Evolutionary conservation across 1,140 invertebrate species (phyloP).

Genomic region (Amphibalanus amphitrite): DNA sequence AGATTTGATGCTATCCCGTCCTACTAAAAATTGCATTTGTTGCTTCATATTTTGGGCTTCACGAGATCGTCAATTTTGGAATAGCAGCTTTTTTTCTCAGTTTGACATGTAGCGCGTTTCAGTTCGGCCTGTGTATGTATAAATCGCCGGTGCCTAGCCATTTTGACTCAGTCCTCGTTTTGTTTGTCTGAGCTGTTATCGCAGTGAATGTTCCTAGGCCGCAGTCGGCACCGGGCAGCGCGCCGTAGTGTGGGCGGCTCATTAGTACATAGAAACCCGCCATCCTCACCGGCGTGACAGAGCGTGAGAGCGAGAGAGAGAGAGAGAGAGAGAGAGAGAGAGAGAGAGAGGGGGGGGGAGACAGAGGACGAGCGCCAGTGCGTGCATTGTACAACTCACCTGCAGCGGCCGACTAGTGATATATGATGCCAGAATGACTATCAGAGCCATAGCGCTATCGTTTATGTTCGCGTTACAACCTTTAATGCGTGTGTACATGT

Average conservation of each 20-base stretch:
- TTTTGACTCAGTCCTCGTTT: too few species aligned
- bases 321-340: conserved; percentile 1
- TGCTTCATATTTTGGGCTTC: too few species aligned
- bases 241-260: too few species aligned
- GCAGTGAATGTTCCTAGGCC: neutral
- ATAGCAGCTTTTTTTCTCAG: too few species aligned
- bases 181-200: too few species aligned
- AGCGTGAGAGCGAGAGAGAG: conserved; percentile 6
- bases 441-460: neutral
- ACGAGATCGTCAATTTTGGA: too few species aligned
- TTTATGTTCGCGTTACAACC: neutral
- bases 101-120: too few species aligned
- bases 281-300: too few species aligned
- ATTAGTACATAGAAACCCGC: neutral
- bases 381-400: neutral
- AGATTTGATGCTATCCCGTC: too few species aligned
- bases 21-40: too few species aligned
- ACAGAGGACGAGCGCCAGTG: neutral
- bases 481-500: neutral
- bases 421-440: conserved; percentile 1
- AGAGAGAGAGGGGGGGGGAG: neutral
- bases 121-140: too few species aligned
- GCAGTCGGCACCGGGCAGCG: neutral
- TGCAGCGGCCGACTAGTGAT: neutral
- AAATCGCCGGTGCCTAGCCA: too few species aligned